Percentiles rank a stretch among this genome's conserved stretches.
Conservation (phyloP, 2,113 vertebrate genomes). For the Colaptes auratus region DNA sequence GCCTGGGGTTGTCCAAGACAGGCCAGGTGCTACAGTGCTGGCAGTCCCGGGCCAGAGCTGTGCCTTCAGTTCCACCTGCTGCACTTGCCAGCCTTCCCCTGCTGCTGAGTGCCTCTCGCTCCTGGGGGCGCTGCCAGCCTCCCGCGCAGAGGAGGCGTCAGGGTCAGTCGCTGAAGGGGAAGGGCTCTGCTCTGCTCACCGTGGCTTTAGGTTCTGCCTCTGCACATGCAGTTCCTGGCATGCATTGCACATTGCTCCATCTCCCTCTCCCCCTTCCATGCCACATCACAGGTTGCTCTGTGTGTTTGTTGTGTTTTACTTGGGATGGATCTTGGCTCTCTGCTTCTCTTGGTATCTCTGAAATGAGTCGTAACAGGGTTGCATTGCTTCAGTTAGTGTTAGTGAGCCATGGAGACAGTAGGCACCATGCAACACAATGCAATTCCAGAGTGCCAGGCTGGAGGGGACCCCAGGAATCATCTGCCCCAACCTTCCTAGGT, state of each 20-base stretch:
- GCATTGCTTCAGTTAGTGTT: background rate
- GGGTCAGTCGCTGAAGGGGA: background rate
- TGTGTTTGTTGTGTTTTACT: background rate
- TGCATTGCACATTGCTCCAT: accelerated
- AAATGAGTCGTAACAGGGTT: background rate
- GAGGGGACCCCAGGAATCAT: no score
- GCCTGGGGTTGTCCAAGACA: background rate
- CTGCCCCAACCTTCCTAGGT: no score
- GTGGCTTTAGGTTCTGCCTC: background rate
- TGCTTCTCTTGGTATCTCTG: background rate
- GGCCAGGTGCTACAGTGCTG: background rate
- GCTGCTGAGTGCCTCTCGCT: background rate
- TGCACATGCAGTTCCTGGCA: background rate
- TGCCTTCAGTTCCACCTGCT: background rate
- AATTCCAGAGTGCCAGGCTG: no score
- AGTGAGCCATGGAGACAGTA: background rate
- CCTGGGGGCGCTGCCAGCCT: background rate
- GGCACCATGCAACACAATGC: background rate
- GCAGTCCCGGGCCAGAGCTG: background rate
- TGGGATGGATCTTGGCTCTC: background rate
- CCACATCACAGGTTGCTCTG: background rate
- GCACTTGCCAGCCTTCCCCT: background rate
- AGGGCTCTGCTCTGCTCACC: background rate
- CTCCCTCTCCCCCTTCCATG: background rate
- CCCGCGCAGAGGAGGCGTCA: no score